A percentile compares a stretch with the other conserved stretches of the same genome.
phyloP scores from a whole-genome alignment of 2,888 invertebrate species.

The Andrena hattorfiana region DNA sequence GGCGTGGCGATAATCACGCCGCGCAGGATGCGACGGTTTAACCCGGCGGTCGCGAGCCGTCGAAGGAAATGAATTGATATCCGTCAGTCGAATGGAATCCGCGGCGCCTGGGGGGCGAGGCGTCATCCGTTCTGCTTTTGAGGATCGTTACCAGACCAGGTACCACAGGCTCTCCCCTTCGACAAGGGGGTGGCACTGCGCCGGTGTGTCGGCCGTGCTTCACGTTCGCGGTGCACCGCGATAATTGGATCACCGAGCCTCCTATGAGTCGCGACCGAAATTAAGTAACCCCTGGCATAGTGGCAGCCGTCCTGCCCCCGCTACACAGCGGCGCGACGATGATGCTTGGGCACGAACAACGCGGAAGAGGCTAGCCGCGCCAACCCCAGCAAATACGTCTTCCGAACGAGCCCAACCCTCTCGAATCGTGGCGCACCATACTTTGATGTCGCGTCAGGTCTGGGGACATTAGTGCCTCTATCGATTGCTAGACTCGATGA shows the following conservation, averaged over 20 bases:
- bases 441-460: neutral
- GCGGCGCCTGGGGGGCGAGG: constrained; percentile 26
- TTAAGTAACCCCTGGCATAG: constrained; percentile 62
- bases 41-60: neutral
- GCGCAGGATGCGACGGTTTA: neutral
- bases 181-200: neutral
- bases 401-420: constrained; percentile 6
- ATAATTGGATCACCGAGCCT: constrained; percentile 67
- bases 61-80: constrained; percentile 59
- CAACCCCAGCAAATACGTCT: constrained; percentile 24
- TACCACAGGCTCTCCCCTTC: constrained; percentile 18
- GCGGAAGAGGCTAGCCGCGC: constrained; percentile 18
- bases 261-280: constrained; percentile 64
- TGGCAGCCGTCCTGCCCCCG: constrained; percentile 12
- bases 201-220: constrained; percentile 29
- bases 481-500: neutral
- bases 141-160: constrained; percentile 61
- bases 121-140: constrained; percentile 61
- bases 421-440: neutral
- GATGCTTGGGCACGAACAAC: constrained; percentile 52
- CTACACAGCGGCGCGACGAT: constrained; percentile 18
- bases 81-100: constrained; percentile 40
- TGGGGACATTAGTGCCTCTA: neutral
- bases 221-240: constrained; percentile 63
- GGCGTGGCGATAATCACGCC: neutral